Conservation (phyloP, 2,797 vertebrate genomes). For the Manis crassicaudata region DNA sequence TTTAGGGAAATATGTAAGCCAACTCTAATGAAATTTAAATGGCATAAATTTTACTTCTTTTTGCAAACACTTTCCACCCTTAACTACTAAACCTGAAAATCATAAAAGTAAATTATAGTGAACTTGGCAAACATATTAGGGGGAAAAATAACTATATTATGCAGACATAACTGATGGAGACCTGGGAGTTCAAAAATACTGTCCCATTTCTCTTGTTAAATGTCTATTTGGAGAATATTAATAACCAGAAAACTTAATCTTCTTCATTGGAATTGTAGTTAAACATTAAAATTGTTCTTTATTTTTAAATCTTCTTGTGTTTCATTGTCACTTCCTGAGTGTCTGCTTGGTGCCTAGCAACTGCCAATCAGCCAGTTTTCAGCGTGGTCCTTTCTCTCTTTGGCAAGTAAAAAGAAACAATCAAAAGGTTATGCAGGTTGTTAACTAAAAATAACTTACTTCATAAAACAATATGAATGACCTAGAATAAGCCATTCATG, state of each 20-base stretch:
- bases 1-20: not conserved
- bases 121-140: not conserved
- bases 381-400: conserved; percentile 55
- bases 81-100: conserved; percentile 40
- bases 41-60: not conserved
- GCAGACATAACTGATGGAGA: not conserved
- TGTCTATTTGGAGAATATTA: conserved; percentile 58
- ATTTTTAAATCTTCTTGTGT: conserved; percentile 78
- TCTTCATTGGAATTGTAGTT: conserved; percentile 47
- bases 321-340: conserved; percentile 70
- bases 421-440: conserved; percentile 64
- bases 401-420: conserved; percentile 55
- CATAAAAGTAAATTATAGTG: conserved; percentile 60
- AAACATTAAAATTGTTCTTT: conserved; percentile 75
- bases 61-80: not conserved
- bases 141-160: not conserved
- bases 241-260: conserved; percentile 67
- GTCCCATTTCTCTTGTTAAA: conserved; percentile 11
- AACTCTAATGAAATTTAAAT: not conserved
- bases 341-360: conserved; percentile 84
- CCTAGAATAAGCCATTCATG: conserved; percentile 54
- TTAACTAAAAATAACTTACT: conserved; percentile 55
- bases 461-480: conserved; percentile 64
- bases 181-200: conserved; percentile 20
- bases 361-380: conserved; percentile 72